phyloP scores from a whole-genome alignment of 2,888 invertebrate genomes.

The Temnothorax rugatulus region DNA sequence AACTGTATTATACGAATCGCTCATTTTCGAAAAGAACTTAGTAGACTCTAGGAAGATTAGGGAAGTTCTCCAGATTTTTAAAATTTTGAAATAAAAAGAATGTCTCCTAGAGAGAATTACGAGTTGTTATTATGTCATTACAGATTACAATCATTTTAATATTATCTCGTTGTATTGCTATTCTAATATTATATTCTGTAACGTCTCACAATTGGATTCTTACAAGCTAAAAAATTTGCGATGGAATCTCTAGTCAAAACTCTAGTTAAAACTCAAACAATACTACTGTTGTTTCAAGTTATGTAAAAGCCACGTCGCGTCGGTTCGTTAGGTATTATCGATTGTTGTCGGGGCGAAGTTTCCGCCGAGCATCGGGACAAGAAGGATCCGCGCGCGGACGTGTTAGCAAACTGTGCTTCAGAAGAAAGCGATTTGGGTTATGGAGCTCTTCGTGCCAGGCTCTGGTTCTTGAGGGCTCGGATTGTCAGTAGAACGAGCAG shows the following conservation, averaged over 20 bases:
- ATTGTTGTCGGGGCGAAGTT: conserved; percentile 19
- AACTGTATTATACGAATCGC: conserved; percentile 20
- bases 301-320: neutral
- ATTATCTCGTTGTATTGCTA: neutral
- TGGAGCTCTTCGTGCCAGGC: conserved; percentile 82
- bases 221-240: neutral
- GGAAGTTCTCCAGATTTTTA: neutral
- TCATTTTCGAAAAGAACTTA: neutral
- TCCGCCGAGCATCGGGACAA: conserved; percentile 4
- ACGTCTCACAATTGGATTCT: neutral
- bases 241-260: neutral
- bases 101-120: neutral
- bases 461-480: conserved; percentile 76
- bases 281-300: neutral
- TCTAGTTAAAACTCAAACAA: neutral
- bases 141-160: neutral
- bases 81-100: neutral
- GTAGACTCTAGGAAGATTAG: neutral
- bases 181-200: too few species aligned
- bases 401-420: conserved; percentile 41
- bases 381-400: conserved; percentile 41
- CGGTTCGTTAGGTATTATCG: conserved; percentile 28
- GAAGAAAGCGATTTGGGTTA: conserved; percentile 68
- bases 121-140: neutral
- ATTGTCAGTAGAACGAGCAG: conserved; percentile 81